Evolutionary conservation across 1,140 invertebrate genomes (phyloP), one percentile per base, ranked within the genome.

Genomic region (Leptinotarsa texana): DNA sequence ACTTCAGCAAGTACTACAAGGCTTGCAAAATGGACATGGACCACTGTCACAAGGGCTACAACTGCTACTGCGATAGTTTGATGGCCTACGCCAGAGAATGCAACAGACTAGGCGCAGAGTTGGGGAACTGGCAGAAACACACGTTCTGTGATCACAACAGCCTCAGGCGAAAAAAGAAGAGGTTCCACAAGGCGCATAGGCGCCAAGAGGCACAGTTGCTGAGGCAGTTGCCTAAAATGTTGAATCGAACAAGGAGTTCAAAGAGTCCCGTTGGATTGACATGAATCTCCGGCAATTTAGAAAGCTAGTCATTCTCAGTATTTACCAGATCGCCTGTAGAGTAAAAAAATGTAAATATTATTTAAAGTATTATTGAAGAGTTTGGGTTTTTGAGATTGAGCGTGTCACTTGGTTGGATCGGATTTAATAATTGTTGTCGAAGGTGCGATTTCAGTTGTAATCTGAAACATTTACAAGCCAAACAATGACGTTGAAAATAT

Each of bases 11-110:
- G 83, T 96, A 95, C 83, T 93, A 92, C 81, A 93, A 92, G 85
- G 93, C 95, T 0, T 98, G 96, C 85, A 89, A 93, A 74, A 88
- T 94, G 82, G 96, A 98, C 84, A 95, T 96, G 87, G 96, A 95
- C 84, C 94, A 96, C 82, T 98, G 96, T 87, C 91, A 92, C 2
- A 88, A 88, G n/a, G 88, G 89, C 3, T 87, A 89, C 51, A 87
- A 90, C 73, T 97, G 96, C 82, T 94, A 96, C 83, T 98, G 96
- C 84, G 95, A 96, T 80, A 93, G 94, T 66, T 91, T 97, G 76
- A 91, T 92, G 71, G 95, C 96, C 0, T 98, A 97, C 84, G 93
- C 93, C 4, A 91, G 93, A 75, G 94, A 96, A 83, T 97, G 96
- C 84, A 88, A 90, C 63, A 87, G 94, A 5, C 83, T 94, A 11